A percentile compares a stretch with the other conserved stretches of the same genome.
Conservation (phyloP, 2,888 invertebrate species). For the Nemurella pictetii region DNA sequence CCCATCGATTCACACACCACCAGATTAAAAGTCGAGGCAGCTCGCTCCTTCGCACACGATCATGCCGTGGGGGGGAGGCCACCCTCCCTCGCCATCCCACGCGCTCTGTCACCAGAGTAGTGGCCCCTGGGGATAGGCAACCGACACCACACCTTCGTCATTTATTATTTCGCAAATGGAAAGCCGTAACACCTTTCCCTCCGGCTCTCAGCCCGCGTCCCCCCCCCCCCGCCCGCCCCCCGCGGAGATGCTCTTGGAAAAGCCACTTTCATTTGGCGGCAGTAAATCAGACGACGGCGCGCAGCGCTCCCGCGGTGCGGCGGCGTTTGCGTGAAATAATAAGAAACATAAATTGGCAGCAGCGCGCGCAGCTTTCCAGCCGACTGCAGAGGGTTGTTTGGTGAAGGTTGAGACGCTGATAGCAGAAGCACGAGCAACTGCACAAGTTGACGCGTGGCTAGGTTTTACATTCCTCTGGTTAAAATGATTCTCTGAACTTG, state of each 20-base stretch:
- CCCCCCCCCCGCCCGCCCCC: background rate
- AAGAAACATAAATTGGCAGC: background rate
- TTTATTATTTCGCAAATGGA: constrained; percentile 22
- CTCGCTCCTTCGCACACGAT: background rate
- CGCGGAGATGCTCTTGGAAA: background rate
- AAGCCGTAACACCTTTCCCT: background rate
- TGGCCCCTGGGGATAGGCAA: background rate
- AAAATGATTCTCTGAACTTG: no score
- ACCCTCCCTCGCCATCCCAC: background rate
- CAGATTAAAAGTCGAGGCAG: background rate
- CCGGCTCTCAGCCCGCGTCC: background rate
- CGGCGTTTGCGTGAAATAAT: background rate
- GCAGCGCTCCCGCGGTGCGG: background rate
- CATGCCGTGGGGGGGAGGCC: background rate
- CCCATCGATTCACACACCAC: background rate
- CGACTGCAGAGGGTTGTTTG: no score
- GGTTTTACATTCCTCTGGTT: background rate
- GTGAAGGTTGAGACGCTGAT: background rate
- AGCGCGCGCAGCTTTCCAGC: no score
- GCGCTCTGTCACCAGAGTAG: background rate
- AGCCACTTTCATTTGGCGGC: background rate
- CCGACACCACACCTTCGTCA: constrained; percentile 5
- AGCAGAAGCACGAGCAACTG: background rate
- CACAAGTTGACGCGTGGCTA: background rate
- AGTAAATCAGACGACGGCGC: background rate